These are phyloP conservation scores for Caenorhabditis afra DNA, from an alignment of 2,888 invertebrate genomes.

Conservation along the genomic window DNA sequence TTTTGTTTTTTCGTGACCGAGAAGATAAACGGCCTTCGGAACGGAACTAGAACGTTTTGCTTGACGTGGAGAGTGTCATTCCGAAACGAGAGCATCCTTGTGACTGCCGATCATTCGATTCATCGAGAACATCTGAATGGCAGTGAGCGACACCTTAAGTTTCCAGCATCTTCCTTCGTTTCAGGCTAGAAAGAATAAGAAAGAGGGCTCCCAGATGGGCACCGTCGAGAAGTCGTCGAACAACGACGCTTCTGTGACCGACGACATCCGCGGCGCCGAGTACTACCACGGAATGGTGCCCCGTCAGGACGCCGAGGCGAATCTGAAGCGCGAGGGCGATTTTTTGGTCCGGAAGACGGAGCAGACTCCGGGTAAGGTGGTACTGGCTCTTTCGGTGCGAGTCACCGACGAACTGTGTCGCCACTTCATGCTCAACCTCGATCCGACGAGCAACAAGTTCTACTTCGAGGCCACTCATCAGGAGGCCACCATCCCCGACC, in stretches of 20 bases:
- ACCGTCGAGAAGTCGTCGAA: slow-evolving; percentile 52
- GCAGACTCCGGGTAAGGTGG: slow-evolving; percentile 67
- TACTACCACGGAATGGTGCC: slow-evolving; percentile 77
- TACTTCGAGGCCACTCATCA: slow-evolving; percentile 61
- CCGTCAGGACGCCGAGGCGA: slow-evolving; percentile 69
- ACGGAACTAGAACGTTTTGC: no score
- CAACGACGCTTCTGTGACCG: slow-evolving; percentile 64
- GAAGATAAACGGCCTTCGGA: no score
- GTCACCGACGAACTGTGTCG: slow-evolving; percentile 60
- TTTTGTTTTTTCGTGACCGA: no score
- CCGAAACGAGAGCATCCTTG: no score
- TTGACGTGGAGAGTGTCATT: no score
- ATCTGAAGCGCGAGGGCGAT: slow-evolving; percentile 73
- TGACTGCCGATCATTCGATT: no score
- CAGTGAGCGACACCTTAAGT: no score
- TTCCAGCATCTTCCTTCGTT: background rate
- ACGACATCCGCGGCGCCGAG: slow-evolving; percentile 73
- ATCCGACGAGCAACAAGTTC: slow-evolving; percentile 52
- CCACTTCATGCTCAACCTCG: slow-evolving; percentile 72
- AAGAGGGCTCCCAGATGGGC: slow-evolving; percentile 53
- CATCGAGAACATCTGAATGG: no score
- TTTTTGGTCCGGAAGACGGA: slow-evolving; percentile 74
- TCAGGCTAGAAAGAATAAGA: slow-evolving; percentile 52
- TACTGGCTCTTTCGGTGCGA: slow-evolving; percentile 68
- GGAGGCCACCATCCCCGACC: slow-evolving; percentile 66